Base-by-base conservation (phyloP, 2,113 vertebrate species). In the Rostratula benghalensis region DNA sequence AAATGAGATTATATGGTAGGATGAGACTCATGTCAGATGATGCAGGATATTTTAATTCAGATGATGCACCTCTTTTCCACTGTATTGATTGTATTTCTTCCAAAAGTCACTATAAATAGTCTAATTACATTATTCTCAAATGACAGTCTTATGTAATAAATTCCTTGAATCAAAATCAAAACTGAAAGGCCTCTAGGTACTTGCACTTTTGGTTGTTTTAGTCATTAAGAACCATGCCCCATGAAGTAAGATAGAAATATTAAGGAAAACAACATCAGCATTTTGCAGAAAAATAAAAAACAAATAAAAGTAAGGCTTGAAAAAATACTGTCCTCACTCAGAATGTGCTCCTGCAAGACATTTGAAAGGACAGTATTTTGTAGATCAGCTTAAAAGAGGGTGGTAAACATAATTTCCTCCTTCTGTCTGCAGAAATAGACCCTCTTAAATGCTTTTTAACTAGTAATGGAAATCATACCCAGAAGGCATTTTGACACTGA, bases 381-480 rank as follows among this genome's bases (percentile, higher is more conserved):
- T 61, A 89, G 64, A 84, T 93, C 35, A 83, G 8, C 46, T 76
- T 83, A 83, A 79, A 87, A 90, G 61, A 87, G 45, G 17, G 70
- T 91, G 89, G 59, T 92, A 94, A 95, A 96, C 74, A 78, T 87
- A 1, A 87, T 96, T 92, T 92, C 91, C 90, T 91, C 91, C 96
- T 87, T 87, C 95, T 92, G 76, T 67, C 83, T 84, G 22, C 75
- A 79, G 67, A 94, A 93, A 45, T 79, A 94, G 70, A 43, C 31
- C 59, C 11, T 87, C 48, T 64, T 87, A 90, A 76, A 64, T 71
- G 41, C 31, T 82, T 89, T 74, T 45, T 73, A 46, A 68, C 69
- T 87, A n/a, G 60, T 76, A 61, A 71, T 56, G 61, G n/a, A 92
- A 91, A 51, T 61, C 45, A 50, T 64, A 54, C 10, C 24, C 46